A percentile compares a stretch with the other conserved stretches of the same genome.
These are phyloP conservation scores for Cyclargus thomasi DNA, from an alignment of 1,140 invertebrate genomes.

Conservation along the genomic window DNA sequence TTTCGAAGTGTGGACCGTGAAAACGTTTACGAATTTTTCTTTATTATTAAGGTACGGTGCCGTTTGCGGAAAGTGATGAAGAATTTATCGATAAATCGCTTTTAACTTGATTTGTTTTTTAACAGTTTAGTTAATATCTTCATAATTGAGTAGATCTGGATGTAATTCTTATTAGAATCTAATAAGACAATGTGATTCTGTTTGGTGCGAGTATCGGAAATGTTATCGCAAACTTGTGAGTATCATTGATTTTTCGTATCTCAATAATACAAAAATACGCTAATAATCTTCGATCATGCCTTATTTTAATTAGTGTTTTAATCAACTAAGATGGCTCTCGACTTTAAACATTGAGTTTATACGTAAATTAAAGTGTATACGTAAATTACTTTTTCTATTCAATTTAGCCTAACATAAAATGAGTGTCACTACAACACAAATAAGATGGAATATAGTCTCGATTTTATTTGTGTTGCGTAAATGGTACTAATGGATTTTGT, in stretches of 20 bases:
- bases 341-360: too few species aligned
- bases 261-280: neutral
- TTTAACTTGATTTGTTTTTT: neutral
- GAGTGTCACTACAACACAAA: too few species aligned
- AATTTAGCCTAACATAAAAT: too few species aligned
- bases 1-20: conserved; percentile 10
- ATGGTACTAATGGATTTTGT: too few species aligned
- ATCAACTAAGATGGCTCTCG: too few species aligned
- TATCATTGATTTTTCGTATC: neutral
- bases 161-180: conserved; percentile 26
- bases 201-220: conserved; percentile 12
- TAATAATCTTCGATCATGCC: too few species aligned
- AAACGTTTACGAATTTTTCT: neutral
- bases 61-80: neutral
- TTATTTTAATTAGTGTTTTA: too few species aligned
- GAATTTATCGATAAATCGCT: neutral
- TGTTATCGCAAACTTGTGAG: conserved; percentile 1
- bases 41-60: neutral
- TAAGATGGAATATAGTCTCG: too few species aligned
- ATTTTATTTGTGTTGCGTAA: too few species aligned
- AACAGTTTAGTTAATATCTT: neutral
- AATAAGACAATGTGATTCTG: neutral
- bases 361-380: too few species aligned
- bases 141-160: neutral
- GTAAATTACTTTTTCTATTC: too few species aligned